A percentile compares a stretch with the other conserved stretches of the same genome.
These are phyloP conservation scores for Pelosia muscerda DNA, from an alignment of 2,888 invertebrate species.

Conservation along the genomic window DNA sequence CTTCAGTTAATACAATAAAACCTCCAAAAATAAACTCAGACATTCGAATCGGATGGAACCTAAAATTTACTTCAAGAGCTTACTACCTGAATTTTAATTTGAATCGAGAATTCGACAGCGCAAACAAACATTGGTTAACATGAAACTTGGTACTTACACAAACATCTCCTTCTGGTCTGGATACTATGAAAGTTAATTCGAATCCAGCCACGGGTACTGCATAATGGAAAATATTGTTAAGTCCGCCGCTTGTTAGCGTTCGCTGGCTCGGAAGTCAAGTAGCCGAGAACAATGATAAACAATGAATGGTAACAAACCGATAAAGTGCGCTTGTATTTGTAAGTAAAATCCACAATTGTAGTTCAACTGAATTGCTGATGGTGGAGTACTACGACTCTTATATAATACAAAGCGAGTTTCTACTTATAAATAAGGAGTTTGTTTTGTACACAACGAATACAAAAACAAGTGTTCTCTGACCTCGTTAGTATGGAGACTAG, in stretches of 20 bases:
- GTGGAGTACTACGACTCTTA: conserved; percentile 66
- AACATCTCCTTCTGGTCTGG: conserved; percentile 69
- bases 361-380: conserved; percentile 65
- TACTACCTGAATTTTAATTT: conserved; percentile 45
- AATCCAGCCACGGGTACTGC: conserved; percentile 59
- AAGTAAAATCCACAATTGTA: conserved; percentile 77
- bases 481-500: not conserved
- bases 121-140: conserved; percentile 43
- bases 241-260: conserved; percentile 69
- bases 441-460: not conserved
- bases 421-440: not conserved
- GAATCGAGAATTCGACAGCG: conserved; percentile 37
- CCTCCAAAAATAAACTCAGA: not conserved
- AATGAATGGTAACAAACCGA: conserved; percentile 69
- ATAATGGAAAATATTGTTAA: conserved; percentile 71
- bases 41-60: not conserved
- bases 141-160: conserved; percentile 68
- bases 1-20: not conserved
- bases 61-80: conserved; percentile 12
- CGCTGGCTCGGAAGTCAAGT: conserved; percentile 56
- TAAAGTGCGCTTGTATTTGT: conserved; percentile 70
- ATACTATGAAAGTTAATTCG: conserved; percentile 70
- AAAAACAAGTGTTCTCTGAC: not conserved
- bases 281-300: conserved; percentile 65
- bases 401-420: conserved; percentile 53